Evolutionary conservation across 1,140 invertebrate genomes (phyloP).

Genomic region (Chelonus insularis): DNA sequence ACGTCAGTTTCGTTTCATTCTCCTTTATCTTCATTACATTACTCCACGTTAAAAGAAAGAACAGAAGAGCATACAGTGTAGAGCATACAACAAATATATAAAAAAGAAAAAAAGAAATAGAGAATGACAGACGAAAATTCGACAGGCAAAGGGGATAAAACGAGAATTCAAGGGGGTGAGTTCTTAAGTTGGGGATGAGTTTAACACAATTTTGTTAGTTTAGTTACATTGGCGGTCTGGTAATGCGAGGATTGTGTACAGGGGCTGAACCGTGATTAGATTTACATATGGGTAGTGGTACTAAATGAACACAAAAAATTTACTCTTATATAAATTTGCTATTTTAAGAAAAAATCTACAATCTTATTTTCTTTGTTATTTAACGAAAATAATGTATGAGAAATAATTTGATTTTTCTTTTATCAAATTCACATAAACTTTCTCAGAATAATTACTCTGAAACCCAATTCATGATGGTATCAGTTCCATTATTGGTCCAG

Average conservation of each 20-base stretch:
- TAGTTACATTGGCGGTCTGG: conserved; percentile 39
- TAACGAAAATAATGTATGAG: too few relatives aligned
- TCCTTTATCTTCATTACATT: neutral
- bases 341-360: too few relatives aligned
- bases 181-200: conserved; percentile 20
- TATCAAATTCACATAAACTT: neutral
- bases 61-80: conserved; percentile 1
- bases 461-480: conserved; percentile 44
- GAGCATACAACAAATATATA: neutral
- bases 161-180: conserved; percentile 11
- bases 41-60: neutral
- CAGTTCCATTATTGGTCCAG: conserved; percentile 46
- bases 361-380: neutral
- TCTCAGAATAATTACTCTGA: conserved; percentile 29
- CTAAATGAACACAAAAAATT: conserved; percentile 13
- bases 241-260: conserved; percentile 31
- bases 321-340: too few relatives aligned
- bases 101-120: neutral
- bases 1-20: conserved; percentile 30
- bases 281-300: conserved; percentile 42
- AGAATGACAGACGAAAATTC: neutral
- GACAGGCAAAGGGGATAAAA: conserved; percentile 12
- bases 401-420: too few relatives aligned
- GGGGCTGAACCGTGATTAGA: conserved; percentile 39
- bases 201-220: conserved; percentile 46